Conservation (phyloP, 2,113 vertebrate species). For the Tupaia chinensis region DNA sequence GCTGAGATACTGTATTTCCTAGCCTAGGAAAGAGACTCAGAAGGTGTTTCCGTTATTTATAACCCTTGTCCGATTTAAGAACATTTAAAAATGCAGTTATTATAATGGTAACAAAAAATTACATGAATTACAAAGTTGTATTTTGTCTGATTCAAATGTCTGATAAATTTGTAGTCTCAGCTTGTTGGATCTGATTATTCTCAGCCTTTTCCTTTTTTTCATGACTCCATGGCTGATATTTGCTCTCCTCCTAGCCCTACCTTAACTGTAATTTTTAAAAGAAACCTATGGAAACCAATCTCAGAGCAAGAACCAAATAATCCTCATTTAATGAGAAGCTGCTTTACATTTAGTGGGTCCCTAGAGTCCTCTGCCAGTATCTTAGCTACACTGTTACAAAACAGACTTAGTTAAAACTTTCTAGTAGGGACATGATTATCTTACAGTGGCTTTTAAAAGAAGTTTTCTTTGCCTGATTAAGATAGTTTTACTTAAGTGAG, state of each 20-base stretch:
- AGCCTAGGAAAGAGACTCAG: not conserved
- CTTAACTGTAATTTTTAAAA: slow-evolving; percentile 54
- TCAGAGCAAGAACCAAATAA: slow-evolving; percentile 28
- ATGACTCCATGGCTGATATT: not conserved
- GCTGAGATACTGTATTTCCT: no score
- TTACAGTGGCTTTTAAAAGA: slow-evolving; percentile 1
- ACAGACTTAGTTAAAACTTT: slow-evolving; percentile 10
- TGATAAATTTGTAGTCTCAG: slow-evolving; percentile 35
- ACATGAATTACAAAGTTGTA: slow-evolving; percentile 38
- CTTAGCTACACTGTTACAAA: not conserved
- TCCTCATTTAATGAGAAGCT: slow-evolving; percentile 42
- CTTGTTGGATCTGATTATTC: not conserved
- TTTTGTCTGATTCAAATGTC: not conserved
- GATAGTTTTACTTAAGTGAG: slow-evolving; percentile 8
- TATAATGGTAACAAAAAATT: not conserved
- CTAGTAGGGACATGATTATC: slow-evolving; percentile 5
- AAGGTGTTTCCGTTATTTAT: slow-evolving; percentile 15
- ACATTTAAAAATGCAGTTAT: slow-evolving; percentile 24
- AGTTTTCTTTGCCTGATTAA: slow-evolving; percentile 44
- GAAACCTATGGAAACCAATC: slow-evolving; percentile 8
- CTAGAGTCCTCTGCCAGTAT: not conserved
- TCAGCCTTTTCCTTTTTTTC: not conserved
- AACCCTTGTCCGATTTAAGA: not conserved
- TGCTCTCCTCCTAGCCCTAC: not conserved
- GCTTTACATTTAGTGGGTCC: slow-evolving; percentile 12